Evolutionary conservation across 2,113 vertebrate genomes (phyloP).

Genomic region (Grammomys dolichurus): DNA sequence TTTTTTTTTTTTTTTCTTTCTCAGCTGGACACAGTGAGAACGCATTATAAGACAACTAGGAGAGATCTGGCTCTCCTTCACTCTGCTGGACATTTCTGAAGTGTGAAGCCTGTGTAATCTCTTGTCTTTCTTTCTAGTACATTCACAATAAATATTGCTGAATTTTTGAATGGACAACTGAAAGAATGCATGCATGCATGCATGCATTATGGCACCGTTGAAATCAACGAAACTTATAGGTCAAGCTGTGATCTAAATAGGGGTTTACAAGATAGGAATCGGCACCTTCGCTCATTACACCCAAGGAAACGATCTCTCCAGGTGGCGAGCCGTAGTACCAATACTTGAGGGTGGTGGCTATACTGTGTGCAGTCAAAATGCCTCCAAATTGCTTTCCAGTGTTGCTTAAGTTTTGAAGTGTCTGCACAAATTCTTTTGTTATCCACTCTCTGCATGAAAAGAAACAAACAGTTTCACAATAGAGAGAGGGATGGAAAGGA

Average conservation of each 20-base stretch:
- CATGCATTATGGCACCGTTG: background rate
- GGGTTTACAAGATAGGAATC: background rate
- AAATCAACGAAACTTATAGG: background rate
- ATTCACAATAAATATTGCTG: background rate
- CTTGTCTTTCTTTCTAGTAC: background rate
- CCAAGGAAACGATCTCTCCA: slow-evolving; percentile 91
- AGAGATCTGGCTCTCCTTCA: background rate
- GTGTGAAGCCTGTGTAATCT: background rate
- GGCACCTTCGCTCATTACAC: slow-evolving; percentile 91
- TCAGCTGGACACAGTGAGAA: background rate
- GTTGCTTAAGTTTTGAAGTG: slow-evolving; percentile 72
- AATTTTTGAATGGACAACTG: background rate
- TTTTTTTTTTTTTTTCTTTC: background rate
- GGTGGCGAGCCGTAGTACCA: slow-evolving; percentile 89
- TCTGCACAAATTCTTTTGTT: slow-evolving; percentile 86
- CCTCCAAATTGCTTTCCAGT: slow-evolving; percentile 67
- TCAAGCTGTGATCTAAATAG: background rate
- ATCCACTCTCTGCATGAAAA: slow-evolving; percentile 89
- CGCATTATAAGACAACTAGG: background rate
- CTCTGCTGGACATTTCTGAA: background rate
- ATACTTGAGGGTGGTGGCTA: slow-evolving; percentile 88
- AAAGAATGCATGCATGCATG: background rate
- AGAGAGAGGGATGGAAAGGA: background rate
- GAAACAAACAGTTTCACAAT: slow-evolving; percentile 17
- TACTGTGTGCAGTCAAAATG: slow-evolving; percentile 87